A percentile compares a stretch with the other conserved stretches of the same genome.
These are phyloP conservation scores for Catocala nupta DNA, from an alignment of 2,888 invertebrate species.

Conservation along the genomic window DNA sequence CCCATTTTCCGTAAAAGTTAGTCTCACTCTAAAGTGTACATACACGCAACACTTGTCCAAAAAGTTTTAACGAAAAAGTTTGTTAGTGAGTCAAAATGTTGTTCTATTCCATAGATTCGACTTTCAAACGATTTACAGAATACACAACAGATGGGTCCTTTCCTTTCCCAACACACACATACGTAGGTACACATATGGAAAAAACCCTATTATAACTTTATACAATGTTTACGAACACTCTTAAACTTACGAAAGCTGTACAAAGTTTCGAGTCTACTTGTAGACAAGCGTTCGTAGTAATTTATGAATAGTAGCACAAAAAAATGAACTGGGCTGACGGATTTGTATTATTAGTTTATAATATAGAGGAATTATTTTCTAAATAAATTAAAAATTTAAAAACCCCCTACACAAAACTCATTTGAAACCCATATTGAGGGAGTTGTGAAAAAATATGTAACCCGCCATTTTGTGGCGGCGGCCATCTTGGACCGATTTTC, in stretches of 20 bases:
- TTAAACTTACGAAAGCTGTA: constrained; percentile 45
- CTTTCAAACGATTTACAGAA: constrained; percentile 33
- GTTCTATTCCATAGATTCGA: constrained; percentile 26
- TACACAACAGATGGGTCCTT: constrained; percentile 37
- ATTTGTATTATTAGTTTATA: background rate
- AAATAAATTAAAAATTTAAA: no score
- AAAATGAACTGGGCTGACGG: constrained; percentile 23
- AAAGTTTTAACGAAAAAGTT: constrained; percentile 3
- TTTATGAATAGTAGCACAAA: constrained; percentile 42
- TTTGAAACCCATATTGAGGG: no score
- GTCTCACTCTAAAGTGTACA: background rate
- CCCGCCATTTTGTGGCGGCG: no score
- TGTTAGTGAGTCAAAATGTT: constrained; percentile 17
- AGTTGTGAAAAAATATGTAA: no score
- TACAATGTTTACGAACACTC: constrained; percentile 47
- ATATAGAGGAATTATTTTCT: no score
- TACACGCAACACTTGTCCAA: background rate
- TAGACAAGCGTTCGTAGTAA: constrained; percentile 30
- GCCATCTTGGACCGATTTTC: no score
- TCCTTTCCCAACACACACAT: constrained; percentile 29
- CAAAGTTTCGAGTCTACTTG: constrained; percentile 34
- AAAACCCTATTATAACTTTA: constrained; percentile 51
- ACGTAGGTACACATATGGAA: constrained; percentile 10
- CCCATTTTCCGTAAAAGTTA: no score
- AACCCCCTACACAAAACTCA: no score